Evolutionary conservation across 2,888 invertebrate genomes (phyloP).

Genomic region (Melanargia galathea): DNA sequence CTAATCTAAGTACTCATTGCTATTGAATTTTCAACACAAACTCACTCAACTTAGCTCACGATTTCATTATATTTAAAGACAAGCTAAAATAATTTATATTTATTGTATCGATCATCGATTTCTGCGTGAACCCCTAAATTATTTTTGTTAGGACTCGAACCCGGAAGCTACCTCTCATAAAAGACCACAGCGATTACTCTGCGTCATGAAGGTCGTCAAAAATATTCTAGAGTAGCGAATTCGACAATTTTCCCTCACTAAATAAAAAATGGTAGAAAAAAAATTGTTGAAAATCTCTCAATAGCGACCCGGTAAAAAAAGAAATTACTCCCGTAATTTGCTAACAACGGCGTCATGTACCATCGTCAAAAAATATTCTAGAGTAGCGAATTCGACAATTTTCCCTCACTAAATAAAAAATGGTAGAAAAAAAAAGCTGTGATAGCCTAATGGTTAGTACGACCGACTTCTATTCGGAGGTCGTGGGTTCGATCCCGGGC

Average conservation of each 20-base stretch:
- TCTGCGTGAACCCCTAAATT: too few species aligned
- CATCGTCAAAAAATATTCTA: background rate
- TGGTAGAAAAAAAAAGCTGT: too few species aligned
- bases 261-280: background rate
- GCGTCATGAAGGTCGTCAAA: too few species aligned
- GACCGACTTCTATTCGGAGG: too few species aligned
- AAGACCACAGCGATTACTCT: too few species aligned
- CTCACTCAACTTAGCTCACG: background rate
- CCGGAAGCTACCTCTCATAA: too few species aligned
- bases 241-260: background rate
- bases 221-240: too few species aligned
- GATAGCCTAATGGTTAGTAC: too few species aligned
- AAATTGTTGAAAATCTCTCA: background rate
- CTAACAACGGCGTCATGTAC: conserved; percentile 1
- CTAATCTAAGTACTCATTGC: too few species aligned
- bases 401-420: background rate
- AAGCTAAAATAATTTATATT: background rate
- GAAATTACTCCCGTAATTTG: background rate
- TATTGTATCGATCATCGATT: background rate
- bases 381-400: background rate
- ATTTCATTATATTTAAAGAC: background rate
- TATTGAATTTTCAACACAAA: too few species aligned
- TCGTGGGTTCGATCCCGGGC: too few species aligned
- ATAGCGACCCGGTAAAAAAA: background rate
- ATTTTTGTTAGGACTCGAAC: too few species aligned